phyloP scores from a whole-genome alignment of 2,113 vertebrate genomes.

The Alces alces region DNA sequence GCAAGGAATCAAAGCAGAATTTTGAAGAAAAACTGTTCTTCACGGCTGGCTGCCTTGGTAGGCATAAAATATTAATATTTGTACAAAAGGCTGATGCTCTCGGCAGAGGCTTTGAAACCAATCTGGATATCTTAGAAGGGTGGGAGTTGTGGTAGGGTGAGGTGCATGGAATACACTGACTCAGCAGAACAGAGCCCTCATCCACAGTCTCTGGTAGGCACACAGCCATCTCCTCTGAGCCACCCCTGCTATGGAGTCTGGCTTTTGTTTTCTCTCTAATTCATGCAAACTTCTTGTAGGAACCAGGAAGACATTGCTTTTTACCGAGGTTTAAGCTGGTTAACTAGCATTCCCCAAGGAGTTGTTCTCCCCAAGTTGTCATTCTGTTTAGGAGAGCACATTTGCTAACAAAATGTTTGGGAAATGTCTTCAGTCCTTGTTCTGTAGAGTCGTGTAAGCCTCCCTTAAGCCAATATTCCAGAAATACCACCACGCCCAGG shows the following conservation, averaged over 20 bases:
- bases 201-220: background rate
- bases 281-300: background rate
- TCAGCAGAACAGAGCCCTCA: conserved; percentile 26
- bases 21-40: conserved; percentile 65
- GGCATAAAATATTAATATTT: conserved; percentile 70
- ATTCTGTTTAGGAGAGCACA: background rate
- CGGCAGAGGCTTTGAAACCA: background rate
- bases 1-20: conserved; percentile 66
- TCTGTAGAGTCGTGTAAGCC: background rate
- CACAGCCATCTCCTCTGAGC: background rate
- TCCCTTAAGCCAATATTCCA: background rate
- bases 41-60: conserved; percentile 39
- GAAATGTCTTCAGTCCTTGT: background rate
- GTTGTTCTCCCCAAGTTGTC: background rate
- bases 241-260: background rate
- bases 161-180: conserved; percentile 16
- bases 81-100: conserved; percentile 57
- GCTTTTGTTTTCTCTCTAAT: background rate
- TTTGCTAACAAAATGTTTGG: background rate
- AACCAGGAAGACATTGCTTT: background rate
- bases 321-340: background rate
- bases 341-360: background rate
- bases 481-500: background rate
- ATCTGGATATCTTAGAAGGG: background rate
- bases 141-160: background rate